phyloP scores from a whole-genome alignment of 2,888 invertebrate genomes.

The Perizoma flavofasciatum region DNA sequence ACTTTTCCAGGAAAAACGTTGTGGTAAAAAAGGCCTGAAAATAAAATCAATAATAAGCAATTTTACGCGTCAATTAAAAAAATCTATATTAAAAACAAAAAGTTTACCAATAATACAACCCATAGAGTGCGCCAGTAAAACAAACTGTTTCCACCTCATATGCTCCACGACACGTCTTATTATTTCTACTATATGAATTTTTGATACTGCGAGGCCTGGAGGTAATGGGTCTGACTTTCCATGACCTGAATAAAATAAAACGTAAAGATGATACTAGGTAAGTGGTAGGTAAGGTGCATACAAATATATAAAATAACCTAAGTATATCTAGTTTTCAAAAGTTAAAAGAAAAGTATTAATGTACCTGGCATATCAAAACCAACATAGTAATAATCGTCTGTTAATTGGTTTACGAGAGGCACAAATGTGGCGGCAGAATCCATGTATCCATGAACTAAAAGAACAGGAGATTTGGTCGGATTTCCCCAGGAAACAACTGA shows the following conservation, averaged over 20 bases:
- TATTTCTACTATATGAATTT: slow-evolving; percentile 38
- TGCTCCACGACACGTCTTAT: slow-evolving; percentile 46
- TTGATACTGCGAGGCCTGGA: slow-evolving; percentile 43
- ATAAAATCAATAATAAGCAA: slow-evolving; percentile 7
- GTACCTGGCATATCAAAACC: slow-evolving; percentile 74
- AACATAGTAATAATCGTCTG: slow-evolving; percentile 54
- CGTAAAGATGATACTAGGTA: too few relatives aligned
- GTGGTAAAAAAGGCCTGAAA: slow-evolving; percentile 62
- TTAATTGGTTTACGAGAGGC: slow-evolving; percentile 74
- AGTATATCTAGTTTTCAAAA: too few relatives aligned
- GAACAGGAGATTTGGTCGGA: slow-evolving; percentile 62
- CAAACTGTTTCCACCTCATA: slow-evolving; percentile 54
- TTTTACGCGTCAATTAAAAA: background rate
- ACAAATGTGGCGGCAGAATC: slow-evolving; percentile 84
- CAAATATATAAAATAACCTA: too few relatives aligned
- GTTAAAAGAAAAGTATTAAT: too few relatives aligned
- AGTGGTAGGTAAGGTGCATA: background rate
- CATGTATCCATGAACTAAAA: slow-evolving; percentile 82
- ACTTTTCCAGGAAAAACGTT: slow-evolving; percentile 76
- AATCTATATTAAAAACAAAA: background rate
- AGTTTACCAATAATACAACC: slow-evolving; percentile 46
- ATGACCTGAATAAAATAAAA: slow-evolving; percentile 61
- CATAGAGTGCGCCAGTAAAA: slow-evolving; percentile 58
- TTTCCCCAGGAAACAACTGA: slow-evolving; percentile 83
- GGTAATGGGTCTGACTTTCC: slow-evolving; percentile 82